A percentile compares a stretch with the other conserved stretches of the same genome.
phyloP scores from a whole-genome alignment of 2,797 vertebrate species.

The Carapus acus region DNA sequence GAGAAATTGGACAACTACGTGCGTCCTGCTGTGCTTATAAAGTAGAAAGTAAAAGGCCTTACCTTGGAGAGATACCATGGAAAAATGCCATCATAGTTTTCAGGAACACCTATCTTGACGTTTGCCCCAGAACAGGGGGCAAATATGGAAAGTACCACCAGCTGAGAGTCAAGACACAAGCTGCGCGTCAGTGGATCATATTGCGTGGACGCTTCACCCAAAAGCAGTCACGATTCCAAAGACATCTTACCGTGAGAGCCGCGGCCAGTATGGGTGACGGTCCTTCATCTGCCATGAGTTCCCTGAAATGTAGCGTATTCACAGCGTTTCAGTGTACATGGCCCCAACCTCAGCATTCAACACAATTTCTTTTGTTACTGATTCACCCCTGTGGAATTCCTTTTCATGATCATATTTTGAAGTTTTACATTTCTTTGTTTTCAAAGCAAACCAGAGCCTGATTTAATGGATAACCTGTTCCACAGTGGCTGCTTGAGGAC shows the following conservation, averaged over 20 bases:
- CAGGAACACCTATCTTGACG: conserved; percentile 73
- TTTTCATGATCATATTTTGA: conserved; percentile 25
- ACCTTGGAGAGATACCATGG: conserved; percentile 81
- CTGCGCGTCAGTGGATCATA: neutral
- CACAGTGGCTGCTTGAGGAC: no score
- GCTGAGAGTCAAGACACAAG: conserved; percentile 42
- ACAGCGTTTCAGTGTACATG: conserved; percentile 31
- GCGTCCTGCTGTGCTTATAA: neutral
- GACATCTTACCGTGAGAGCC: conserved; percentile 53
- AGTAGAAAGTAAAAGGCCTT: conserved; percentile 37
- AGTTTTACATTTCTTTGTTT: conserved; percentile 6
- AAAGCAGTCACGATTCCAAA: no score
- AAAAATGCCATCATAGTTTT: conserved; percentile 78
- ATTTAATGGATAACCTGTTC: conserved; percentile 2
- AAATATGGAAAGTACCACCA: conserved; percentile 42
- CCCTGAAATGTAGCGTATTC: conserved; percentile 36
- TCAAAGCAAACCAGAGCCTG: conserved; percentile 4
- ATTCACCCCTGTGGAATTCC: conserved; percentile 39
- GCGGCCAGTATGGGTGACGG: conserved; percentile 26
- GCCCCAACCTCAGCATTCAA: conserved; percentile 18
- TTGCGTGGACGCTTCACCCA: no score
- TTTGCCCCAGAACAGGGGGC: conserved; percentile 59
- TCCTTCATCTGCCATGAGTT: conserved; percentile 42
- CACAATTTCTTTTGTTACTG: conserved; percentile 42
- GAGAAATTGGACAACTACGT: neutral